These are phyloP conservation scores for Daptonema setosum DNA, from an alignment of 2,888 invertebrate genomes.

Conservation along the genomic window DNA sequence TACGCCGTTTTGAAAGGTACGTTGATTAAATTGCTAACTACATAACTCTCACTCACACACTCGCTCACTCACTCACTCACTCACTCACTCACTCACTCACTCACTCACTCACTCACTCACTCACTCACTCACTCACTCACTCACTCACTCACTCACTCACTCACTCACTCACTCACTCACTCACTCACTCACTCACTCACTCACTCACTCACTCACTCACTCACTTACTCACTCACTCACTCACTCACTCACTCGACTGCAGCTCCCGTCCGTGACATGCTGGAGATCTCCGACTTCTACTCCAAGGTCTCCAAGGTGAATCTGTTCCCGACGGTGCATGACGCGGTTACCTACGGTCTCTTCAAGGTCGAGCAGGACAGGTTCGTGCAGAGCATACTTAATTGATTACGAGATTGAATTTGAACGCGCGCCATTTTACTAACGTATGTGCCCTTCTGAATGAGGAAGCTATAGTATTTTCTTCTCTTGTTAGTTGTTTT, in stretches of 20 bases:
- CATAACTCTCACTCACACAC: too few relatives aligned
- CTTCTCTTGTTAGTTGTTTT: too few relatives aligned
- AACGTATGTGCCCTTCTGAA: too few relatives aligned
- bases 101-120: not conserved
- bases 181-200: not conserved
- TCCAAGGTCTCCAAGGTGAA: not conserved
- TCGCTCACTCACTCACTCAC: too few relatives aligned
- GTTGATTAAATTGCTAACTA: not conserved
- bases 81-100: not conserved
- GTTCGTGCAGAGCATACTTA: too few relatives aligned
- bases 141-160: not conserved
- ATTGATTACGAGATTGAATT: too few relatives aligned
- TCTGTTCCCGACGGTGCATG: not conserved
- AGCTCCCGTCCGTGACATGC: slow-evolving; percentile 1
- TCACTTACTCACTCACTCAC: too few relatives aligned
- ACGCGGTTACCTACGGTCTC: slow-evolving; percentile 1
- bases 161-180: not conserved
- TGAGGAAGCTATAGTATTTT: too few relatives aligned
- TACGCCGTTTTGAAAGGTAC: not conserved
- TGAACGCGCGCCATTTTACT: too few relatives aligned
- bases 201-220: not conserved
- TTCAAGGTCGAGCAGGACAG: not conserved
- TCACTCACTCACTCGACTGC: not conserved
- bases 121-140: not conserved
- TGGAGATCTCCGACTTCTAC: not conserved